Base-by-base conservation (phyloP, 2,888 invertebrate genomes). In the Tipula unca region DNA sequence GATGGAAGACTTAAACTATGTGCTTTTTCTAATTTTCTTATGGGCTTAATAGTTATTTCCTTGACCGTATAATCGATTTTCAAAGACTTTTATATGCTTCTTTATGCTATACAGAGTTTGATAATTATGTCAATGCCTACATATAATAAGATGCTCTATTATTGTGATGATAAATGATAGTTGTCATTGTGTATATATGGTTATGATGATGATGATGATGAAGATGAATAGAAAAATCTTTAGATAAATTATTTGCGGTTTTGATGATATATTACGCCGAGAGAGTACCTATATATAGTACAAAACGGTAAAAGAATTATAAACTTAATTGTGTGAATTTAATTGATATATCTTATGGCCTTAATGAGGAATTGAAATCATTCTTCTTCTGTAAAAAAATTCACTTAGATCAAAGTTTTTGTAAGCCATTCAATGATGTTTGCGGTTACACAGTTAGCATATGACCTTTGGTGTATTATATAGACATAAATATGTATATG, bases 111-210 rank as follows among this genome's bases (percentile, higher is more conserved):
- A 25, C 69, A 54, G 13, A 54, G 39, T 17, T 25, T 10, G 17
- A 69, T 25, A 69, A 69, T 69, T 69, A 69, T 69, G 69, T 69
- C 69, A 69, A 69, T 69, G 69, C 69, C 10, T 69, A n/a, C n/a
- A n/a, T n/a, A 25, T 69, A 69, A 69, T 69, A 69, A 69, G 69
- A 69, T 69, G 69, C 69, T 69, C 69, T 69, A 69, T 69, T 69
- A 69, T 69, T 69, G 25, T 69, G 25, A 69, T 69, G 69, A 69
- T 69, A 69, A 69, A 69, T 69, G 69, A 25, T 69, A 69, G 69
- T 25, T 69, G 69, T 69, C 25, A 69, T 69, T 69, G 69, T 69
- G 25, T 69, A 25, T 69, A 25, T 69, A 69, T 69, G 69, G 25
- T 69, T 8, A 69, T 25, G 69, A 69, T 69, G 69, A 69, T 69